Evolutionary conservation across 2,113 vertebrate species (phyloP).

Genomic region (Nesospiza acunhae): DNA sequence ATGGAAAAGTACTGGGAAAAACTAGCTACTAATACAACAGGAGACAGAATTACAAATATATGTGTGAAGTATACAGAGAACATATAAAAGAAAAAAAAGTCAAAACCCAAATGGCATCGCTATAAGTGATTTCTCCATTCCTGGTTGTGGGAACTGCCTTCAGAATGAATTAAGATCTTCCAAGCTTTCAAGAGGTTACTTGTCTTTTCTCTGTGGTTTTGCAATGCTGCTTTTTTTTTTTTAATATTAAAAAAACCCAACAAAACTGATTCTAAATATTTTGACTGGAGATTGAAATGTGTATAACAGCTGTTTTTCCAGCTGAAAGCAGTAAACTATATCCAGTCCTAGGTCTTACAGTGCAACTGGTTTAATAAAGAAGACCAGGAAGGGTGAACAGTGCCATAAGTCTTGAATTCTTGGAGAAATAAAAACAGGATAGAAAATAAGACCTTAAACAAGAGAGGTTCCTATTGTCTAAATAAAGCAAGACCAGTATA

Average conservation of each 20-base stretch:
- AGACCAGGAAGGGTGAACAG: neutral
- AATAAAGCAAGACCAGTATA: neutral
- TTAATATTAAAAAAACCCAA: neutral
- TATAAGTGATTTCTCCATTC: neutral
- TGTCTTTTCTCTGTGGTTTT: neutral
- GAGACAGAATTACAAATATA: neutral
- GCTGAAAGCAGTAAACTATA: neutral
- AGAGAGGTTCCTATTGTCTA: neutral
- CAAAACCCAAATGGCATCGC: neutral
- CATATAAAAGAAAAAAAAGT: neutral
- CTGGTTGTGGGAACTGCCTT: neutral
- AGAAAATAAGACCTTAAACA: neutral
- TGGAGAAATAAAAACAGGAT: neutral
- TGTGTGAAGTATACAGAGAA: neutral
- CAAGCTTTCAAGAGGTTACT: neutral
- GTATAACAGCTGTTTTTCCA: neutral
- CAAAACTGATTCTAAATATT: neutral
- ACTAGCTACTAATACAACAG: neutral
- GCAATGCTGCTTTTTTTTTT: neutral
- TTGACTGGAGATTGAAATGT: neutral
- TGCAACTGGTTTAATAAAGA: neutral
- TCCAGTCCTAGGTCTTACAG: neutral
- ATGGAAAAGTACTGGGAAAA: neutral
- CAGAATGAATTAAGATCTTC: neutral
- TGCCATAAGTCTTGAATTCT: neutral